Evolutionary conservation across 2,888 invertebrate genomes (phyloP), one percentile per base, ranked within the genome.

Genomic region (Eupithecia exiguata): DNA sequence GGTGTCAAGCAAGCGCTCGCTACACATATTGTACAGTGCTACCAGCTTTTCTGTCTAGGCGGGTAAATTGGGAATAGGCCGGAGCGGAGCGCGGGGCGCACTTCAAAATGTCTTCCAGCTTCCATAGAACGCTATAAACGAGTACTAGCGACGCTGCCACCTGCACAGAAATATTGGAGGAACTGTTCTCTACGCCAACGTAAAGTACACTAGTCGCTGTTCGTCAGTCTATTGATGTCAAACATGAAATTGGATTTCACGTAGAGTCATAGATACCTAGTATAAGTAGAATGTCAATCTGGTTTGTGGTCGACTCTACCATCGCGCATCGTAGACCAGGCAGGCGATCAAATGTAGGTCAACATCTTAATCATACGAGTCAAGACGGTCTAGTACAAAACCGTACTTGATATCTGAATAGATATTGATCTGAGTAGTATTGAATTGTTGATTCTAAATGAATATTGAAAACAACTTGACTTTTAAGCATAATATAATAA

Each of bases 201-300:
- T n/a, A n/a, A n/a, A n/a, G n/a, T 53, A 53, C 21, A 53, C 1
- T n/a, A 21, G 21, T 25, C 21, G 21, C 12, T 58, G 58, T 58
- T 58, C 25, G 21, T 58, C 21, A 21, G 53, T 53, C 21, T 21
- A 53, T 53, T 12, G 88, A 86, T 83, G 83, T 84, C 84, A 84
- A 79, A 80, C 82, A 70, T 76, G 80, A 82, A 88, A 87, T 87
- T 82, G 83, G 87, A 91, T 90, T 90, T 91, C 84, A 87, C 25
- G 43, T 21, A 43, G 43, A 25, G n/a, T 30, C 43, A 30, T 66
- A 43, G 43, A 40, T 53, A 53, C 21, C 53, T 53, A 46, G 46
- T 53, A 21, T 21, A 53, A 10, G 5, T 53, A 53, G 21, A 53
- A 53, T 21, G 12, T 53, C 53, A 46, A n/a, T 46, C 16, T 43